Conservation (phyloP, 1,140 invertebrate genomes). For the Chymomyza costata region DNA sequence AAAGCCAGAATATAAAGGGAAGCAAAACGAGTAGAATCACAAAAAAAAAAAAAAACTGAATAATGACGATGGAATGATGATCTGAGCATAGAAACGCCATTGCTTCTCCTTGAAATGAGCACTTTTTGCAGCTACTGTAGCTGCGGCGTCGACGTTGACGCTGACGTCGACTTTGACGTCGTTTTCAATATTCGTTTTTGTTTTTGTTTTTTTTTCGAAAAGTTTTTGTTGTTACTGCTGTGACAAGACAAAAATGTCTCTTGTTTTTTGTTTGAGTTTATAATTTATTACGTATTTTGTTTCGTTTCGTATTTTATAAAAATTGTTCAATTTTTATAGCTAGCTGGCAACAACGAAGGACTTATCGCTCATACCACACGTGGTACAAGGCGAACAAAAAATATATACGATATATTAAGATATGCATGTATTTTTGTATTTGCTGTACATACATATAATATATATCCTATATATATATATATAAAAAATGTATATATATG, state of each 20-base stretch:
- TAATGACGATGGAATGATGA: conserved; percentile 9
- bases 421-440: no score
- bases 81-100: conserved; percentile 10
- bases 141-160: no score
- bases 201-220: conserved; percentile 10
- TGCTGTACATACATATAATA: no score
- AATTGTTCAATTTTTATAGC: conserved; percentile 44
- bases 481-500: no score
- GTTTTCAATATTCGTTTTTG: conserved; percentile 5
- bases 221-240: conserved; percentile 17
- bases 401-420: conserved; percentile 44
- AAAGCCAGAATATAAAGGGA: conserved; percentile 18
- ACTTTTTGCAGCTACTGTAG: conserved; percentile 3
- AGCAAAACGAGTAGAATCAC: conserved; percentile 4
- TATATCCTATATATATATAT: no score
- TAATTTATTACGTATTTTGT: conserved; percentile 61
- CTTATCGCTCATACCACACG: conserved; percentile 11
- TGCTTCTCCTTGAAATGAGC: conserved; percentile 33
- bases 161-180: no score
- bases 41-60: conserved; percentile 1
- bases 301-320: conserved; percentile 29
- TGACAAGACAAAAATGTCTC: no score
- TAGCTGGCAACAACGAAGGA: conserved; percentile 38
- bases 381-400: no score
- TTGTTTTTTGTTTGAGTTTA: conserved; percentile 35